A percentile compares a stretch with the other conserved stretches of the same genome.
Evolutionary conservation across 2,797 vertebrate genomes (phyloP).

Genomic region (Garrulus glandarius): DNA sequence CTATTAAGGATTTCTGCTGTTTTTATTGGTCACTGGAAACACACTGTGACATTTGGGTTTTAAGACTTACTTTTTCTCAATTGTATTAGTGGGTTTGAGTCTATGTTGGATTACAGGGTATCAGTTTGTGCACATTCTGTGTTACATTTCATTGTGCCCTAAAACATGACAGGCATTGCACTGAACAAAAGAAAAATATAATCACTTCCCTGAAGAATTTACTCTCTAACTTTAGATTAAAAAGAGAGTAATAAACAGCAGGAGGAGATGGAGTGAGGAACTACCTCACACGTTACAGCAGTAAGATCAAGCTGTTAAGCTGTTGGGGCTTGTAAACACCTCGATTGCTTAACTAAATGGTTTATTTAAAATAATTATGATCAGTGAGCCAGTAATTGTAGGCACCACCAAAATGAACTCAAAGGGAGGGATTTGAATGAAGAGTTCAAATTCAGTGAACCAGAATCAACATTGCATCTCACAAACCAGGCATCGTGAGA

Average conservation of each 20-base stretch:
- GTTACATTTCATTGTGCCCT: background rate
- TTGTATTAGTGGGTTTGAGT: background rate
- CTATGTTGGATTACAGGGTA: background rate
- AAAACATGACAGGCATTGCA: background rate
- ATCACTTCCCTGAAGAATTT: conserved; percentile 14
- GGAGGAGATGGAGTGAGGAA: conserved; percentile 34
- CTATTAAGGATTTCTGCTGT: background rate
- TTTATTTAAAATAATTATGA: conserved; percentile 63
- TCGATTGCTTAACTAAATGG: conserved; percentile 15
- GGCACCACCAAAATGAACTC: background rate
- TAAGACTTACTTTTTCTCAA: background rate
- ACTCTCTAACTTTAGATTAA: conserved; percentile 37
- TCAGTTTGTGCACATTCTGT: background rate
- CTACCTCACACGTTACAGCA: background rate
- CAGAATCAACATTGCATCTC: background rate
- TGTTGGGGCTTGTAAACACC: conserved; percentile 57
- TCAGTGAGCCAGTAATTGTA: conserved; percentile 31
- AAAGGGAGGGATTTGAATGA: background rate
- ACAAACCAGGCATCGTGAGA: background rate
- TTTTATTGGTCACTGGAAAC: conserved; percentile 18
- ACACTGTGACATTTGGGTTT: background rate
- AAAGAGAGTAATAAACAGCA: conserved; percentile 55
- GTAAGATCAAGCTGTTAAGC: conserved; percentile 48
- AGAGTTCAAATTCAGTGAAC: conserved; percentile 37
- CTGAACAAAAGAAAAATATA: conserved; percentile 7